Evolutionary conservation across 2,113 vertebrate species (phyloP), one percentile per base, ranked within the genome.

Genomic region (Vulpes vulpes): DNA sequence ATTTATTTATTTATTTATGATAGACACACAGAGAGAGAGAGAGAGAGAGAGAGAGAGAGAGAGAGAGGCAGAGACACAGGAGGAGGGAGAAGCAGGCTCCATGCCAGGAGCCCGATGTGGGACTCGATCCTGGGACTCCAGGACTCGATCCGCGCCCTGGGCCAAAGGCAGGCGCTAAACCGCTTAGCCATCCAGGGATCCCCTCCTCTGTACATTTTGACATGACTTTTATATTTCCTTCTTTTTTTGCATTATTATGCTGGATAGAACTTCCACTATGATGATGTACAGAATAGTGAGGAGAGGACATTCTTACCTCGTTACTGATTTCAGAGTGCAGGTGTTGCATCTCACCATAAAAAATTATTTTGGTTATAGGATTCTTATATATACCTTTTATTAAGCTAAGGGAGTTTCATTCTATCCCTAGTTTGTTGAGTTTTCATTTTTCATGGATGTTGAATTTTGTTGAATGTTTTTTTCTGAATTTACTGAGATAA

Each of bases 391-490:
- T 93, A 53, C 23, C 30, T 85, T 55, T 85, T 85, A 55, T 76
- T 85, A 93, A 81, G 60, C 81, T 85, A 51, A 74, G 67, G 57
- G 81, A 85, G 4, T 85, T 76, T 53, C 81, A 62, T 85, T 93
- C 57, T 92, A 8, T 92, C 82, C 65, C 65, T 62, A 10, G 19
- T 43, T 64, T 79, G 16, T 69, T 91, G 62, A 19, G 4, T 80
- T 91, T 62, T 79, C 71, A 69, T 85, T 22, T 60, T 57, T 15
- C 32, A 60, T 71, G 25, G 59, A 62, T 62, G 27, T 60, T 86
- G 30, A 83, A 92, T 92, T 73, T 59, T n/a, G 30, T 71, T 73
- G 30, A 73, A 65, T 30, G 35, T 22, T 25, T 78, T 85, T 80
- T 87, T 64, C 74, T 80, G 43, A 9, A 81, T 55, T 87, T 87